Evolutionary conservation across 2,888 invertebrate genomes (phyloP), one percentile per base, ranked within the genome.

Genomic region (Asteroscopus sphinx): DNA sequence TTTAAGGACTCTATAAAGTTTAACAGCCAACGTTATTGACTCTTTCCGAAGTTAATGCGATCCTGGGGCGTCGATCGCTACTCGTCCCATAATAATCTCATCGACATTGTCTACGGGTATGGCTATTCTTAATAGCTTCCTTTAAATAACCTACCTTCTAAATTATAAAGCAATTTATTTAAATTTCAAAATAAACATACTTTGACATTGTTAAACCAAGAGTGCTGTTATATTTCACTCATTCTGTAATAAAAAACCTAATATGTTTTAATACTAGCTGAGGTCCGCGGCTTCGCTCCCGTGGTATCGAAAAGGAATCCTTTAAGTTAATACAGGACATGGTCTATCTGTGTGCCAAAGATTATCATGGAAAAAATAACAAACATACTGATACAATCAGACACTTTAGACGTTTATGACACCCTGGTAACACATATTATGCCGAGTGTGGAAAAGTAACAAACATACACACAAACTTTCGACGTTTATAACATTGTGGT

Each of bases 1-100:
- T 91, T 90, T 90, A 91, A 86, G 83, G 79, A 78, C 77, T 81
- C 82, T 67, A 88, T 92, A 89, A 93, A 92, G 81, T 90, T 90
- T 90, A 89, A 92, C 80, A 87, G 81, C 87, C 82, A 74, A 65
- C 82, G 82, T 83, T 88, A 89, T 87, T 89, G 89, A 88, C 85
- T 84, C 77, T 85, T 83, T 80, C 68, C 79, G 78, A 83, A 87
- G 87, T 86, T 91, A 89, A 90, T 87, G 86, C 85, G 82, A 87
- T 87, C 83, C 80, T 71, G 80, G 71, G 66, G 80, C 81, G 73
- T 74, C 83, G 83, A 85, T 88, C 83, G 79, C 73, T 73, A 60
- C 79, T 73, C 76, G 74, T 76, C 76, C 79, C 80, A 67, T 86
- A 85, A 87, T 89, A 88, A 88, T 84, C 85, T 86, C 83, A 83